Conservation (phyloP, 2,888 invertebrate species). For the Tetanocera ferruginea region DNA sequence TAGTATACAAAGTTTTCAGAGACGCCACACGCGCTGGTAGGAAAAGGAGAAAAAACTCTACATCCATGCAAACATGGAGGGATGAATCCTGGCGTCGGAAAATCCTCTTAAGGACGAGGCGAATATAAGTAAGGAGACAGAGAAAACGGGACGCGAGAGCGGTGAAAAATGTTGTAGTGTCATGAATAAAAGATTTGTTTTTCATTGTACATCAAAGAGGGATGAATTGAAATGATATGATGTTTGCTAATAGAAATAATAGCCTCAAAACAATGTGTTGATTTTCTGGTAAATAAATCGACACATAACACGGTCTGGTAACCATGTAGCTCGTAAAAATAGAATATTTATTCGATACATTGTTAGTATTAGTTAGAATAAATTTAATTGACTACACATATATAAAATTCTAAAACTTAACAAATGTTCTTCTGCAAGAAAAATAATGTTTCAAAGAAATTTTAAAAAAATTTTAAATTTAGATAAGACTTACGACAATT, state of each 20-base stretch:
- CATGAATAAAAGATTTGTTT: conserved; percentile 53
- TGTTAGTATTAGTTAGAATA: too few relatives aligned
- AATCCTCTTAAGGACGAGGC: conserved; percentile 5
- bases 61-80: conserved; percentile 22
- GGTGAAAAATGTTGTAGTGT: conserved; percentile 35
- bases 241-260: conserved; percentile 46
- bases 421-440: too few relatives aligned
- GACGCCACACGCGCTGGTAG: conserved; percentile 13
- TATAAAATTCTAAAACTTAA: too few relatives aligned
- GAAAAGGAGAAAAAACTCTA: conserved; percentile 15
- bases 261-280: conserved; percentile 40
- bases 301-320: conserved; percentile 35
- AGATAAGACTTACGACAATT: too few relatives aligned
- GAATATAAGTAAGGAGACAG: background rate
- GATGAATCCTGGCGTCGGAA: conserved; percentile 48
- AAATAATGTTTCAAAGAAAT: too few relatives aligned
- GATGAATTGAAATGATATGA: conserved; percentile 44
- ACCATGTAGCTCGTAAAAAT: background rate
- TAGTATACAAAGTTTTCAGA: conserved; percentile 40
- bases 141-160: background rate
- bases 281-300: conserved; percentile 29
- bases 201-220: conserved; percentile 53
- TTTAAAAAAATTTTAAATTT: too few relatives aligned
- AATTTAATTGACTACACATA: too few relatives aligned
- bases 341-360: too few relatives aligned